phyloP scores from a whole-genome alignment of 2,797 vertebrate species.

The Myotis daubentonii region DNA sequence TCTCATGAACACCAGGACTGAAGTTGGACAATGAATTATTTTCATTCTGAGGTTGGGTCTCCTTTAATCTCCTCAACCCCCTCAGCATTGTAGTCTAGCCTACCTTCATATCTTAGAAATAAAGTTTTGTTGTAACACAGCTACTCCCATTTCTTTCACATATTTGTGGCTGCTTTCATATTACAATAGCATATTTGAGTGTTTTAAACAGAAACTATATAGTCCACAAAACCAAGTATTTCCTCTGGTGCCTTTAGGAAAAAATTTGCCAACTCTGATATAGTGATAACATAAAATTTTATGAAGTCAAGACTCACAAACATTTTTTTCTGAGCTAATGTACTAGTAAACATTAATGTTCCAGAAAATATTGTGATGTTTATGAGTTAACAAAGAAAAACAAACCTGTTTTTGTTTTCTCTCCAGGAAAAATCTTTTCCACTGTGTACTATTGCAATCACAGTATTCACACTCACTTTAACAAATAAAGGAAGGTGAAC shows the following conservation, averaged over 20 bases:
- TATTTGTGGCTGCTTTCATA: neutral
- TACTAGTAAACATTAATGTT: neutral
- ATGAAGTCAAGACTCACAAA: neutral
- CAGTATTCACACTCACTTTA: neutral
- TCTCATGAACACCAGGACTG: neutral
- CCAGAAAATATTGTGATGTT: neutral
- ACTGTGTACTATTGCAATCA: neutral
- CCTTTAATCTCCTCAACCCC: neutral
- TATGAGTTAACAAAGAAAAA: neutral
- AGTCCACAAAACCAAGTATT: neutral
- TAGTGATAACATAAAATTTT: neutral
- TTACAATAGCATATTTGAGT: neutral
- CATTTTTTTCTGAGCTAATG: neutral
- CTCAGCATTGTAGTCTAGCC: neutral
- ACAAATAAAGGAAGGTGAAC: neutral
- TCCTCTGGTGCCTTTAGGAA: neutral
- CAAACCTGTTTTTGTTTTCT: neutral
- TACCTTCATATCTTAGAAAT: neutral
- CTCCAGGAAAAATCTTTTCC: neutral
- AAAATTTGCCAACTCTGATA: neutral
- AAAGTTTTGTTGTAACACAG: neutral
- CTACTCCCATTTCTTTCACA: neutral
- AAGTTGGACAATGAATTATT: neutral
- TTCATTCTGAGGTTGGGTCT: neutral
- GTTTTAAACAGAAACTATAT: neutral